Conservation (phyloP, 2,888 invertebrate species). For the Nymphalis polychloros region DNA sequence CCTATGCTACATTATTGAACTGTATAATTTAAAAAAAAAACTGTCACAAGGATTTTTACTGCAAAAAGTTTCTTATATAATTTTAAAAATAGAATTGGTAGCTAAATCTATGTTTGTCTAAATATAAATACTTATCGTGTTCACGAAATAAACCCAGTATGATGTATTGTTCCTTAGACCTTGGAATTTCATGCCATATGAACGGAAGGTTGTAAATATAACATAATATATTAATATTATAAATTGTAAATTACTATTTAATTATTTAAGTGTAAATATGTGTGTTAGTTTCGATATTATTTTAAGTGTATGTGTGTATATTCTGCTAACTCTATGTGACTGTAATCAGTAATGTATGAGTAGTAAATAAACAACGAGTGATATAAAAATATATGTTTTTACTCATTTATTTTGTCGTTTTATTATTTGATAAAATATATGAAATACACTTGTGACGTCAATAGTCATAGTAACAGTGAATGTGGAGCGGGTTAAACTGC, state of each 20-base stretch:
- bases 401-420: constrained; percentile 72
- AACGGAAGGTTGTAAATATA: constrained; percentile 52
- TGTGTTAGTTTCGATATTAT: constrained; percentile 45
- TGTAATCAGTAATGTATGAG: constrained; percentile 53
- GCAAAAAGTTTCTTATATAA: too few species aligned
- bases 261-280: constrained; percentile 48
- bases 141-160: constrained; percentile 12
- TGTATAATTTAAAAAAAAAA: too few species aligned
- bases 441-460: not conserved
- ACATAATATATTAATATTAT: constrained; percentile 40
- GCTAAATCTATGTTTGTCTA: not conserved
- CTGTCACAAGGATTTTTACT: too few species aligned
- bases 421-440: constrained; percentile 21
- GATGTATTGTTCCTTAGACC: constrained; percentile 53
- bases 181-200: constrained; percentile 1
- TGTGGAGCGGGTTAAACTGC: too few species aligned
- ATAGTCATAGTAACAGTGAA: too few species aligned
- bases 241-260: constrained; percentile 55
- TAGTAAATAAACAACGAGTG: constrained; percentile 71
- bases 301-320: constrained; percentile 56
- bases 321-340: constrained; percentile 54
- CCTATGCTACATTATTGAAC: too few species aligned
- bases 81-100: not conserved
- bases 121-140: too few species aligned
- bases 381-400: constrained; percentile 81